phyloP scores from a whole-genome alignment of 92 coral and sea anemone species.

The Bergia sp. region DNA sequence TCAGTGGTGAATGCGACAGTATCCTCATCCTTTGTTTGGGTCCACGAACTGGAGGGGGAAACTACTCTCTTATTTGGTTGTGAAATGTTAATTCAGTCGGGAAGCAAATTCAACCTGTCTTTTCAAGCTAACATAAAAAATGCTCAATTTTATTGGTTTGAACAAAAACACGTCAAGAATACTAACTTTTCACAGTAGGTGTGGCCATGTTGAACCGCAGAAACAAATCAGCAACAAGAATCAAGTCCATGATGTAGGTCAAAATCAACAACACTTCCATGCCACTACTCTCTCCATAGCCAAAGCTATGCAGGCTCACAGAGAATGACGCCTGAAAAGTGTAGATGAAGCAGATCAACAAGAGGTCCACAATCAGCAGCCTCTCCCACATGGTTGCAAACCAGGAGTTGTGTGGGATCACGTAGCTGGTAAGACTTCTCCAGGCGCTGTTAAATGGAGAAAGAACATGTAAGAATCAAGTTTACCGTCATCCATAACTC shows the following conservation, averaged over 20 bases:
- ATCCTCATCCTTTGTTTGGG: neutral
- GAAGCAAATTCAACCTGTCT: neutral
- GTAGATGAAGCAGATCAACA: conserved; percentile 68
- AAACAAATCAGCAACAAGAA: conserved; percentile 68
- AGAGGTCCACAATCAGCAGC: conserved; percentile 63
- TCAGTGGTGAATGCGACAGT: neutral
- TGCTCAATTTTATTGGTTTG: neutral
- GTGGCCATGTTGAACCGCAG: conserved; percentile 87
- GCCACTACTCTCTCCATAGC: conserved; percentile 66
- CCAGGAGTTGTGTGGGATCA: conserved; percentile 74
- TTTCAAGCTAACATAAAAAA: neutral
- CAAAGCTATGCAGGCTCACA: conserved; percentile 72
- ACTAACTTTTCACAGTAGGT: conserved; percentile 58
- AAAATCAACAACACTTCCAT: conserved; percentile 46
- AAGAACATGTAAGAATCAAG: neutral
- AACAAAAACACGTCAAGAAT: neutral
- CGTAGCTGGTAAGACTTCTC: conserved; percentile 44
- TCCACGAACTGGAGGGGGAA: neutral
- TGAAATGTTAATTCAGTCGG: too few species aligned
- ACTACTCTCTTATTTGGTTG: neutral
- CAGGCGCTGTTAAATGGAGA: conserved; percentile 15
- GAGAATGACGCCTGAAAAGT: conserved; percentile 85
- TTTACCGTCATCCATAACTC: too few species aligned
- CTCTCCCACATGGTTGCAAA: conserved; percentile 74
- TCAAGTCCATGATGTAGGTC: conserved; percentile 73